Conservation (phyloP, 2,888 invertebrate genomes). For the Tetragonisca angustula region DNA sequence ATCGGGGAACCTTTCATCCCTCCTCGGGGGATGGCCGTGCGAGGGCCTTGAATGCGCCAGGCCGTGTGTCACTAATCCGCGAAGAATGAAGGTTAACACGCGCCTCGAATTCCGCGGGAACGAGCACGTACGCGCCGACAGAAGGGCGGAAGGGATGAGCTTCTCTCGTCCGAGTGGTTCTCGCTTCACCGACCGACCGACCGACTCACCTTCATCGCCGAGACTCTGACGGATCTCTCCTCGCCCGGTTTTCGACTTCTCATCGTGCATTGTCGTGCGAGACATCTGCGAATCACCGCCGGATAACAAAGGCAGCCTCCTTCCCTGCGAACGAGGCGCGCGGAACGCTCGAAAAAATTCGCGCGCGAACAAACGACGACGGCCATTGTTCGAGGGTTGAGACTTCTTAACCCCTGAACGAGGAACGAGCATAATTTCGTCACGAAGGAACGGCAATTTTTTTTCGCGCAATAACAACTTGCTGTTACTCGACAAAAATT, state of each 20-base stretch:
- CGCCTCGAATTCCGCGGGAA: slow-evolving; percentile 27
- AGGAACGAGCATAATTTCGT: no score
- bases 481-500: no score
- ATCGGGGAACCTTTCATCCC: slow-evolving; percentile 17
- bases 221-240: slow-evolving; percentile 23
- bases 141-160: slow-evolving; percentile 8
- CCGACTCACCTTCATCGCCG: background rate
- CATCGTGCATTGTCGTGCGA: slow-evolving; percentile 31
- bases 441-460: no score
- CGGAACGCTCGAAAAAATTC: slow-evolving; percentile 41
- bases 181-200: background rate
- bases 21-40: slow-evolving; percentile 20
- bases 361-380: slow-evolving; percentile 24
- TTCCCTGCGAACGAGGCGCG: slow-evolving; percentile 5
- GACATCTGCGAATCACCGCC: slow-evolving; percentile 32
- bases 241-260: slow-evolving; percentile 3
- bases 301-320: slow-evolving; percentile 33
- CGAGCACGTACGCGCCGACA: slow-evolving; percentile 29
- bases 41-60: slow-evolving; percentile 57
- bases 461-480: no score
- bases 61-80: slow-evolving; percentile 66
- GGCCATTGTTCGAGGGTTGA: slow-evolving; percentile 22
- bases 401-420: background rate
- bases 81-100: slow-evolving; percentile 65
- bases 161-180: background rate